A percentile compares a stretch with the other conserved stretches of the same genome.
These are phyloP conservation scores for Sthenelais limicola DNA, from an alignment of 2,888 invertebrate genomes.

Conservation along the genomic window DNA sequence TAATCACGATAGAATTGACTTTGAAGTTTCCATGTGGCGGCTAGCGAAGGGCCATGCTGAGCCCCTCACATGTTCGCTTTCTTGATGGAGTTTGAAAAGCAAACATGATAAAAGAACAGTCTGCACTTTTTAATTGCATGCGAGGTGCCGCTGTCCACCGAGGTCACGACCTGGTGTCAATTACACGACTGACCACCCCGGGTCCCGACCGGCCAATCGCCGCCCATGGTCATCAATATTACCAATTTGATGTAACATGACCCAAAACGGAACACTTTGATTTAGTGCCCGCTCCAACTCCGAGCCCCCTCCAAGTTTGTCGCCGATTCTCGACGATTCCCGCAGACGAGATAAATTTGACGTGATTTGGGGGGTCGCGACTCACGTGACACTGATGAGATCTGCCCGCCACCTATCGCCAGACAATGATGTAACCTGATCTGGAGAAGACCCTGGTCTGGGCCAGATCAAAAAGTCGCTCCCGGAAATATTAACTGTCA, in stretches of 20 bases:
- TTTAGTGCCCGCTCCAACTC: conserved; percentile 16
- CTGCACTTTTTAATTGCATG: conserved; percentile 15
- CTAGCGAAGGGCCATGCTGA: neutral
- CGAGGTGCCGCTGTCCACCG: conserved; percentile 14
- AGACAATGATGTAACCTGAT: conserved; percentile 28
- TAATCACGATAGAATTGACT: conserved; percentile 33
- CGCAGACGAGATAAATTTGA: conserved; percentile 8
- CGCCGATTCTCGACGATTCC: neutral
- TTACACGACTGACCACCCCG: conserved; percentile 32
- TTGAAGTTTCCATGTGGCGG: neutral
- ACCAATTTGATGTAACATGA: conserved; percentile 34
- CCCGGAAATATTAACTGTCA: conserved; percentile 18
- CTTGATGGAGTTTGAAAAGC: conserved; percentile 25
- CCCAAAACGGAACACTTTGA: conserved; percentile 12
- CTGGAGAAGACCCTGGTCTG: neutral
- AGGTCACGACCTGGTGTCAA: conserved; percentile 29
- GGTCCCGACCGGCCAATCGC: conserved; percentile 27
- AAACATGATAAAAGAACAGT: conserved; percentile 21
- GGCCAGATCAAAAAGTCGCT: conserved; percentile 15
- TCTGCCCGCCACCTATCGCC: neutral
- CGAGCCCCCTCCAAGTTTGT: conserved; percentile 1
- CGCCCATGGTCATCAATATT: conserved; percentile 10
- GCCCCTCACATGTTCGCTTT: conserved; percentile 1
- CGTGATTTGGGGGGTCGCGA: conserved; percentile 2
- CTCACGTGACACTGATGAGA: conserved; percentile 20